Evolutionary conservation across 1,140 invertebrate species (phyloP).

Genomic region (Dryas iulia): DNA sequence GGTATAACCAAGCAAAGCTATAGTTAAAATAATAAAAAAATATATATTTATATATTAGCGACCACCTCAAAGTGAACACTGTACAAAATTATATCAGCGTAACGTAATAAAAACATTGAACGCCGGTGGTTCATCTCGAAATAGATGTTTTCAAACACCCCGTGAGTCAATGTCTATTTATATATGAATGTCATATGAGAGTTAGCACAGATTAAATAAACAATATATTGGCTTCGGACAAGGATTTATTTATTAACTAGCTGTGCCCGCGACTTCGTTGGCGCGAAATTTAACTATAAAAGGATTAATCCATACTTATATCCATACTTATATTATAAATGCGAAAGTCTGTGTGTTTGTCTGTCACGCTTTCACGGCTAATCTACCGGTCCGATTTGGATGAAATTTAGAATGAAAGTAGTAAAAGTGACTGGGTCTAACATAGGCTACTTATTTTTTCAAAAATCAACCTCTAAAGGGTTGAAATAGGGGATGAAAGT

Average conservation of each 20-base stretch:
- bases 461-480: too few relatives aligned
- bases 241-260: not conserved
- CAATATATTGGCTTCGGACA: not conserved
- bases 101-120: conserved; percentile 9
- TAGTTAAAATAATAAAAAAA: not conserved
- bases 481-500: too few relatives aligned
- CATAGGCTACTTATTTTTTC: too few relatives aligned
- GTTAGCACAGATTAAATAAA: not conserved
- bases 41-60: not conserved
- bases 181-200: not conserved
- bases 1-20: not conserved
- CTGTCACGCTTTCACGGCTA: too few relatives aligned
- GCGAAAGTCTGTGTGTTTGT: too few relatives aligned
- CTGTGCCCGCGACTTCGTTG: not conserved
- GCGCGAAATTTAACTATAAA: too few relatives aligned
- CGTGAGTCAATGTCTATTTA: conserved; percentile 9
- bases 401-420: too few relatives aligned
- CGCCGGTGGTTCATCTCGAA: conserved; percentile 8
- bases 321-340: too few relatives aligned
- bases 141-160: conserved; percentile 6
- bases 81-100: not conserved
- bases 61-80: not conserved
- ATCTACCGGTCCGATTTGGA: too few relatives aligned
- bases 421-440: too few relatives aligned
- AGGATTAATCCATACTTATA: too few relatives aligned